Base-by-base conservation (phyloP, 2,797 vertebrate species). In the Hypotaenidia okinawae region DNA sequence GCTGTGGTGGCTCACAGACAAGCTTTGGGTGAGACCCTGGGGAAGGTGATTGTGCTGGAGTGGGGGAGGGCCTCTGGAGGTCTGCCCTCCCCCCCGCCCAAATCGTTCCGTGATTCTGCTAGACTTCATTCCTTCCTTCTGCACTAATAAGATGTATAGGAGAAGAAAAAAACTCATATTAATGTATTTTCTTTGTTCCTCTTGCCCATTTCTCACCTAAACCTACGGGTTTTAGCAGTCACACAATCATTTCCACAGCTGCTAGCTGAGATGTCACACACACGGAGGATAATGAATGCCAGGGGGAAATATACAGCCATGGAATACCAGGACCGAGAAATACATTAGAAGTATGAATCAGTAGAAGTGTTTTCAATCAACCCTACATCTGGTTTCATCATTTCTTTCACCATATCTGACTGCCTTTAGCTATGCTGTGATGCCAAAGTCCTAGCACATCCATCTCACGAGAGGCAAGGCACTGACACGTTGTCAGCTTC, bases 211-310 rank as follows among this genome's bases (percentile, higher is more conserved):
- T 94, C 59, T 76, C 77, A 87, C 80, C 75, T 83, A 66, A 49
- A 90, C 73, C 55, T 49, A 25, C 0, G 13, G 33, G 32, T 79
- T 37, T 91, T 47, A 59, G 55, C 43, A 77, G 59, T 81, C 93
- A 41, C 95, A 90, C 76, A 86, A 85, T 77, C 64, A 90, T 70
- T 94, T 92, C 91, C 91, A 94, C 79, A 96, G 93, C 87, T 61
- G 75, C 92, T 69, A 61, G 90, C 84, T 39, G 96, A 27, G 95
- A 55, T 91, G 87, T 94, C 75, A 67, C 82, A 92, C 96, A 82
- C 83, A 41, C 21, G 35, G 74, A 94, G 55, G 59, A 21, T 13
- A 91, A 94, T 64, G 93, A 55, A 83, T 92, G 87, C 78, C 94
- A 76, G 92, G 77, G 72, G 93, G 89, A 78, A 93, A 92, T 18